These are phyloP conservation scores for Galeopsomyia nigrocyanea DNA, from an alignment of 2,888 invertebrate genomes.

Conservation along the genomic window DNA sequence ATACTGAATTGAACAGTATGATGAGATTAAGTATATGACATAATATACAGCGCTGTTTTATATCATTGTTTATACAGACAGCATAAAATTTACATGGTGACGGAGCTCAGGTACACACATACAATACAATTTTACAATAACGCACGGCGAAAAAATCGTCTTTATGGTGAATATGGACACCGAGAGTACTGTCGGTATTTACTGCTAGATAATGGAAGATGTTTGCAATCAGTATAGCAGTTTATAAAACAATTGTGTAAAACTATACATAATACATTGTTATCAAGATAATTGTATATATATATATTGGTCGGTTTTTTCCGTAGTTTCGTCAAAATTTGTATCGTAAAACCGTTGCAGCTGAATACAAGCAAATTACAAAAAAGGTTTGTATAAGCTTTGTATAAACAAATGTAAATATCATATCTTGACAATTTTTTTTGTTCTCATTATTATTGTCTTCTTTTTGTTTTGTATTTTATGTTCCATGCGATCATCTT, in stretches of 20 bases:
- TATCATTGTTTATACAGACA: too few species aligned
- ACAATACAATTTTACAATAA: conserved; percentile 6
- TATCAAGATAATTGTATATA: conserved; percentile 3
- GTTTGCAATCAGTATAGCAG: conserved; percentile 9
- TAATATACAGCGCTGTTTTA: conserved; percentile 9
- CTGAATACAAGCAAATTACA: too few species aligned
- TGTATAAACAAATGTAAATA: too few species aligned
- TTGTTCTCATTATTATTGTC: conserved; percentile 12
- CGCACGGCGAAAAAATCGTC: too few species aligned
- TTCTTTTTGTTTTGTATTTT: background rate
- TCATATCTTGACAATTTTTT: background rate
- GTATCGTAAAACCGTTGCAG: too few species aligned
- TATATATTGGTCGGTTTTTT: background rate
- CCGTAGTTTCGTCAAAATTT: too few species aligned
- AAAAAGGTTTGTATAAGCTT: too few species aligned
- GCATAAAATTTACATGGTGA: conserved; percentile 11
- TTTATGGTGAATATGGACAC: too few species aligned
- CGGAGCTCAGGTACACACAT: conserved; percentile 13
- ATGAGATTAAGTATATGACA: conserved; percentile 3
- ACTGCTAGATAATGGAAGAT: too few species aligned
- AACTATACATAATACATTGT: too few species aligned
- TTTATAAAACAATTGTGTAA: background rate
- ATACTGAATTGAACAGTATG: background rate
- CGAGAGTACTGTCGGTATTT: too few species aligned
- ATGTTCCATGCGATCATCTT: background rate